These are phyloP conservation scores for Lymantria dispar DNA, from an alignment of 2,888 invertebrate species.

Conservation along the genomic window DNA sequence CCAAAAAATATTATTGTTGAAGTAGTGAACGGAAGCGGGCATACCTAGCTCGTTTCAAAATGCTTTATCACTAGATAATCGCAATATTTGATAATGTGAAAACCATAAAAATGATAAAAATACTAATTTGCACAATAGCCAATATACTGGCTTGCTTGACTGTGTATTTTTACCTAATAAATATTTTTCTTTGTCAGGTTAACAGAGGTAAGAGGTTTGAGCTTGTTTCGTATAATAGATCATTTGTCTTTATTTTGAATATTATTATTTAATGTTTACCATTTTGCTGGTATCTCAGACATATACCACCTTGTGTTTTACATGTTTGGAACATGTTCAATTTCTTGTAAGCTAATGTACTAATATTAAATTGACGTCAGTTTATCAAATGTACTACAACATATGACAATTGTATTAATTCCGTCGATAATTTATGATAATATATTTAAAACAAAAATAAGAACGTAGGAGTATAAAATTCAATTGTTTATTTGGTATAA, in stretches of 20 bases:
- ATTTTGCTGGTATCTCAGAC: constrained; percentile 19
- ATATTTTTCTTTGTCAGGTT: constrained; percentile 71
- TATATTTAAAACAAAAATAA: constrained; percentile 11
- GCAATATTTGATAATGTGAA: constrained; percentile 30
- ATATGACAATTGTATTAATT: constrained; percentile 17
- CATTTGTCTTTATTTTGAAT: constrained; percentile 42
- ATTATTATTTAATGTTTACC: constrained; percentile 32
- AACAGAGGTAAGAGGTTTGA: constrained; percentile 70
- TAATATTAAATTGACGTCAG: constrained; percentile 26
- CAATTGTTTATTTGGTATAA: constrained; percentile 17
- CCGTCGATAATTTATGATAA: constrained; percentile 20
- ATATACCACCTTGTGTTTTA: constrained; percentile 20
- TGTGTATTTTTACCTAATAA: constrained; percentile 35
- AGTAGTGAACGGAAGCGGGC: too few relatives aligned
- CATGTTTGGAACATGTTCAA: constrained; percentile 21
- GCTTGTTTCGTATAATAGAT: constrained; percentile 57
- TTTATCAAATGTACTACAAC: constrained; percentile 22
- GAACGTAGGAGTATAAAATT: constrained; percentile 22
- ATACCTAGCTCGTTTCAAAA: too few relatives aligned
- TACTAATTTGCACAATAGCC: constrained; percentile 9
- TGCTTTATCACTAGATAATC: constrained; percentile 26
- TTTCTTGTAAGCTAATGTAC: constrained; percentile 30
- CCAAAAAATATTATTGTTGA: too few relatives aligned
- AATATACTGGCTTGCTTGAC: constrained; percentile 37
- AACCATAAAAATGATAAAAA: constrained; percentile 4